A percentile compares a stretch with the other conserved stretches of the same genome.
These are phyloP conservation scores for Diachasma alloeum DNA, from an alignment of 1,140 invertebrate species.

Conservation along the genomic window DNA sequence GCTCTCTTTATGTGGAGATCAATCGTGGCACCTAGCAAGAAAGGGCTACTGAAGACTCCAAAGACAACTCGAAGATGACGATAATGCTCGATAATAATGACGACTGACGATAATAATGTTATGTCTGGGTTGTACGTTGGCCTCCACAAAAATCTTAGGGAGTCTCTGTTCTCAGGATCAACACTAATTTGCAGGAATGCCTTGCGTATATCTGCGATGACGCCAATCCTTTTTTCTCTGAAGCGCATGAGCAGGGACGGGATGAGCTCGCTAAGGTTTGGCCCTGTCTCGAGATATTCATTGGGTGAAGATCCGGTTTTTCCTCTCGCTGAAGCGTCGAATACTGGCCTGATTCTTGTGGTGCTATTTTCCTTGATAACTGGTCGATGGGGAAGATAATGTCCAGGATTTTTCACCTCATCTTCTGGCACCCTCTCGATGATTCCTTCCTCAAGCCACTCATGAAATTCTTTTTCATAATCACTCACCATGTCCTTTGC, in stretches of 20 bases:
- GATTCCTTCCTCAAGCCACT: conserved; percentile 43
- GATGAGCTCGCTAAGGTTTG: conserved; percentile 50
- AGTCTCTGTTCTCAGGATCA: conserved; percentile 43
- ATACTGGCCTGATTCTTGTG: conserved; percentile 41
- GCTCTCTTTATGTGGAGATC: too few relatives aligned
- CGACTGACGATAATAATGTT: too few relatives aligned
- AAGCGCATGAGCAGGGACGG: conserved; percentile 48
- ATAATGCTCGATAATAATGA: too few relatives aligned
- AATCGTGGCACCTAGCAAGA: conserved; percentile 47
- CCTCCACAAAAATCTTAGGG: conserved; percentile 52
- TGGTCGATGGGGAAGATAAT: too few relatives aligned
- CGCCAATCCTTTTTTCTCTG: conserved; percentile 42
- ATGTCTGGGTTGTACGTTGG: conserved; percentile 16
- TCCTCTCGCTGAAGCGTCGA: conserved; percentile 44
- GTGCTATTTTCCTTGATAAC: conserved; percentile 44
- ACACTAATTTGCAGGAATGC: conserved; percentile 53
- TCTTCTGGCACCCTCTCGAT: conserved; percentile 41
- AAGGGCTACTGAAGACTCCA: conserved; percentile 42
- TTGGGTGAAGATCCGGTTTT: conserved; percentile 46
- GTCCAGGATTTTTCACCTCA: conserved; percentile 21
- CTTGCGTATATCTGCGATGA: conserved; percentile 53
- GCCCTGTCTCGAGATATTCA: conserved; percentile 51
- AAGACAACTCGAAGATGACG: conserved; percentile 47
- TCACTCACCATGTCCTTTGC: conserved; percentile 30
- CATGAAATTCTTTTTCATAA: conserved; percentile 45